Base-by-base conservation (phyloP, 2,888 invertebrate genomes). In the Tiliacea citrago region DNA sequence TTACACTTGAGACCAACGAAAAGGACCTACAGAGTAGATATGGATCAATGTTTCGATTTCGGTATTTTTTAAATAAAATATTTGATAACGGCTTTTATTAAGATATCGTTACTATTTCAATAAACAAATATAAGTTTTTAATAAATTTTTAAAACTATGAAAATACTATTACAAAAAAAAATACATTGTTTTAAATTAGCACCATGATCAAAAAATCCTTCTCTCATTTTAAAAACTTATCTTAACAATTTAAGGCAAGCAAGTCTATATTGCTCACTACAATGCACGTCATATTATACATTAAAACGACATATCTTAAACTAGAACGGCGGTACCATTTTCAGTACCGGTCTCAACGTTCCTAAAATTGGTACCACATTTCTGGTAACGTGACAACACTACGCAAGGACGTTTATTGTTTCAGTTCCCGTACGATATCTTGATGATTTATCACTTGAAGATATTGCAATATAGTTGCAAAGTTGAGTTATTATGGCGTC, bases 381-480 rank as follows among this genome's bases (percentile, higher is more conserved):
- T 75, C 81, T 75, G 58, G 69, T 70, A 67, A 63, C 72, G 55
- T 62, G 73, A 60, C 77, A 77, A 53, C 69, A 65, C 75, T 42
- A 67, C 45, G 55, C 39, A 60, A 53, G 63, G 45, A 84, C 88
- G 86, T 88, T 88, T 89, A 90, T 90, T 91, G 91, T 90, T 90
- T 89, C 89, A 79, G 69, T 69, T 77, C 76, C 73, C 77, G 72
- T 66, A 75, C 85, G 73, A 85, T 82, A 86, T 84, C 85, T 86
- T 69, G 81, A 88, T 90, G 91, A 91, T 90, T 87, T 89, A 91
- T 87, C 68, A 84, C 82, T 79, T 65, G 65, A 77, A 88, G 87
- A 87, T 88, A 90, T 90, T 90, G 90, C 90, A 89, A 88, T 90
- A 87, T 88, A 86, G 89, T 86, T 90, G 89, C 90, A 90, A 87